Evolutionary conservation across 2,888 invertebrate species (phyloP), one percentile per base, ranked within the genome.

Genomic region (Clostera curtula): DNA sequence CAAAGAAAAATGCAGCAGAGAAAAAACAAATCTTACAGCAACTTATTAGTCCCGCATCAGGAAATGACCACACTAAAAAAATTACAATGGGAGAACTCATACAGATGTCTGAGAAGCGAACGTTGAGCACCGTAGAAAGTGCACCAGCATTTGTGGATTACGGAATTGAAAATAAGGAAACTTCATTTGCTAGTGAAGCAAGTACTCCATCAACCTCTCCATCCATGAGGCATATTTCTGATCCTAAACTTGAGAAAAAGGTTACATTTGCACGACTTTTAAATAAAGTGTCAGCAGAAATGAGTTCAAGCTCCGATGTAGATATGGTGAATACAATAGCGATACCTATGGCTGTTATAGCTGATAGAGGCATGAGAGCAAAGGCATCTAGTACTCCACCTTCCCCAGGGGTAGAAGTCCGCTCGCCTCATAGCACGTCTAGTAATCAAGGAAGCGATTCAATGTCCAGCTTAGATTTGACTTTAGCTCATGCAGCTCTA

Each of bases 1-100:
- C 90, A 5, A 91, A 89, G 79, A 91, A 91, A 66, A 90, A 89
- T 50, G 88, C 88, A 10, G 89, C 90, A 15, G 92, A 92, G 70
- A 92, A 92, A 67, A 91, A 91, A 54, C 90, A 91, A 73, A 91
- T 93, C 31, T 82, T 93, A 6, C 92, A 93, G 60, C 91, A 92
- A 55, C 74, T 93, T n/a, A 88, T 91, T 36, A 88, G 89, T 29
- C 91, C 92, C 1, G 89, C 90, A 0, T 64, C 85, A 15, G 86
- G 85, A 30, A 88, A 89, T 49, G 88, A 89, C 30, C 85, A 74
- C 48, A 75, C 88, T 4, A 85, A 86, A 48, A 88, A 89, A 66
- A 85, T 90, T 17, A 90, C 89, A 38, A 85, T 92, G 66, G 90
- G 90, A 29, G 92, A 92, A 57, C 79, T 92, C 14, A 90, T 92